phyloP scores from a whole-genome alignment of 2,888 invertebrate genomes.

The Archips xylosteana region DNA sequence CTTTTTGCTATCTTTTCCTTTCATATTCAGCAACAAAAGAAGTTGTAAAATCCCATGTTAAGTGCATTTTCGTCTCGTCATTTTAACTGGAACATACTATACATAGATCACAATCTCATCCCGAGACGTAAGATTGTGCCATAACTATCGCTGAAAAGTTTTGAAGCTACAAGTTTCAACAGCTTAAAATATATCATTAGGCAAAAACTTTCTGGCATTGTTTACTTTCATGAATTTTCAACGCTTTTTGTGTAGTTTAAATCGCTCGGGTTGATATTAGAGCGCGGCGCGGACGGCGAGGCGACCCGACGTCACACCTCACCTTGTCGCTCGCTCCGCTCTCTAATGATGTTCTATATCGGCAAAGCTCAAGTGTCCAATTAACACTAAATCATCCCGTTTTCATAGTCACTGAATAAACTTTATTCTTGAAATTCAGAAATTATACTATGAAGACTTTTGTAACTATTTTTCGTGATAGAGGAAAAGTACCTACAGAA shows the following conservation, averaged over 20 bases:
- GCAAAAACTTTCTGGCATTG: not conserved
- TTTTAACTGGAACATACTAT: too few species aligned
- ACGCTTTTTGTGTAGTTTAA: not conserved
- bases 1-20: too few species aligned
- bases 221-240: not conserved
- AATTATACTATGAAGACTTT: not conserved
- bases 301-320: slow-evolving; percentile 8
- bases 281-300: not conserved
- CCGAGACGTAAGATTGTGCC: too few species aligned
- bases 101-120: too few species aligned
- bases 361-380: slow-evolving; percentile 8
- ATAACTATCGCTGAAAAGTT: too few species aligned
- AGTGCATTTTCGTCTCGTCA: too few species aligned
- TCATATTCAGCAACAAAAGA: too few species aligned
- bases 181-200: not conserved
- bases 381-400: slow-evolving; percentile 12
- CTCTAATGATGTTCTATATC: slow-evolving; percentile 8
- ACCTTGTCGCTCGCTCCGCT: slow-evolving; percentile 17
- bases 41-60: too few species aligned
- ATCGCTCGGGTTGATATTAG: not conserved
- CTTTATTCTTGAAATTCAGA: not conserved
- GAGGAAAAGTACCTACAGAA: not conserved
- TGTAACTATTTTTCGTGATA: not conserved
- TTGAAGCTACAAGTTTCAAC: not conserved
- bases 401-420: not conserved